Evolutionary conservation across 1,140 invertebrate species (phyloP).

Genomic region (Sarcophaga peregrina): DNA sequence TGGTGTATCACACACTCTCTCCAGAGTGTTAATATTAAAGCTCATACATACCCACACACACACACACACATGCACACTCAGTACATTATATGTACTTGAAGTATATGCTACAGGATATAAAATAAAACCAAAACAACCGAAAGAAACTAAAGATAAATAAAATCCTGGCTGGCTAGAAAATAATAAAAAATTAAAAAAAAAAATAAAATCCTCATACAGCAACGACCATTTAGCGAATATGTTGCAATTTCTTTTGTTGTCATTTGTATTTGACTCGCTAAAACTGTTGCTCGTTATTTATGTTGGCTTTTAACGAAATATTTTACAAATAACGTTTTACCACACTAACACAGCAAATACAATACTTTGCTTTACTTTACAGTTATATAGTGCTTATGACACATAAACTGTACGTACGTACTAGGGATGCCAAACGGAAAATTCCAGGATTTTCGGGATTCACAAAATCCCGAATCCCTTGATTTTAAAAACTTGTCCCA

Average conservation of each 20-base stretch:
- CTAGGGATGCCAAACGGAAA: no score
- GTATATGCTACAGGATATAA: not conserved
- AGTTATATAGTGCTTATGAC: not conserved
- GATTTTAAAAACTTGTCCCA: no score
- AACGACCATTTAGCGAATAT: constrained; percentile 33
- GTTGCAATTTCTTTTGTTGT: constrained; percentile 38
- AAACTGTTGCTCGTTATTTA: constrained; percentile 43
- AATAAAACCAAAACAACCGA: not conserved
- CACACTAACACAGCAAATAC: not conserved
- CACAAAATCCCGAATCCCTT: no score
- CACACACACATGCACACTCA: not conserved
- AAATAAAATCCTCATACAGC: not conserved
- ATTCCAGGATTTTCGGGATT: no score
- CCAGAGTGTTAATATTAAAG: not conserved
- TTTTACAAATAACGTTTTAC: constrained; percentile 35
- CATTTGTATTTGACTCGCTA: constrained; percentile 28
- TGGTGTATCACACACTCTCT: not conserved
- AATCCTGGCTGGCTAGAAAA: not conserved
- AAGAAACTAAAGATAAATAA: not conserved
- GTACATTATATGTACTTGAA: not conserved
- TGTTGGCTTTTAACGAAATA: constrained; percentile 39
- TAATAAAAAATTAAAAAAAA: not conserved
- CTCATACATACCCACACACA: not conserved
- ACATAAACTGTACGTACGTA: no score
- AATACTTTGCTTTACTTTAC: no score